Evolutionary conservation across 2,797 vertebrate species (phyloP).

Genomic region (Paedocypris micromegethes): DNA sequence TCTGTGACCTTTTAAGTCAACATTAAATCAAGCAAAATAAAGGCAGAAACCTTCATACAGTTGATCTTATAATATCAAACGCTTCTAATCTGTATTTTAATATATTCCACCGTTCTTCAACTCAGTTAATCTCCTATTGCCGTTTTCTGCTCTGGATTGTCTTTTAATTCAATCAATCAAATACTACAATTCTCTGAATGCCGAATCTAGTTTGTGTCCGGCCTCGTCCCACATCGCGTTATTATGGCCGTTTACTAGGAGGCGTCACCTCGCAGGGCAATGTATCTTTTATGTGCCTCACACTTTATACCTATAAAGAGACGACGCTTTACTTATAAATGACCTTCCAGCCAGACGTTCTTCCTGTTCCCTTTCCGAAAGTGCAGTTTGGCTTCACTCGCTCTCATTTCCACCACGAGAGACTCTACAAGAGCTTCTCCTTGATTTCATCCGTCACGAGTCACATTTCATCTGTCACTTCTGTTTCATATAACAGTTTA

Average conservation of each 20-base stretch:
- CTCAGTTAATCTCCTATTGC: no score
- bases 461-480: slow-evolving; percentile 19
- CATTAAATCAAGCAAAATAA: no score
- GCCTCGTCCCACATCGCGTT: slow-evolving; percentile 7
- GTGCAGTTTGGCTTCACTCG: slow-evolving; percentile 3
- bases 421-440: slow-evolving; percentile 14
- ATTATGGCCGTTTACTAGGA: background rate
- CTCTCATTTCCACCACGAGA: slow-evolving; percentile 7
- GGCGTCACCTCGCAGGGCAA: slow-evolving; percentile 4
- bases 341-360: slow-evolving; percentile 21
- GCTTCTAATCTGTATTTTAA: background rate
- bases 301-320: slow-evolving; percentile 43
- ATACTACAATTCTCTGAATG: background rate
- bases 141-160: no score
- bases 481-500: slow-evolving; percentile 16
- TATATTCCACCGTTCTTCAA: background rate
- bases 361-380: slow-evolving; percentile 10
- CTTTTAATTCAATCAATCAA: background rate
- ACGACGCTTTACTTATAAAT: slow-evolving; percentile 42
- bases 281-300: slow-evolving; percentile 46
- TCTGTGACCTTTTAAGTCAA: no score
- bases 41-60: no score
- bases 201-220: slow-evolving; percentile 1
- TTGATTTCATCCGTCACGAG: slow-evolving; percentile 3
- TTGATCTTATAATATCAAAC: no score